Conservation (phyloP, 2,113 vertebrate species). For the Microtus pennsylvanicus region DNA sequence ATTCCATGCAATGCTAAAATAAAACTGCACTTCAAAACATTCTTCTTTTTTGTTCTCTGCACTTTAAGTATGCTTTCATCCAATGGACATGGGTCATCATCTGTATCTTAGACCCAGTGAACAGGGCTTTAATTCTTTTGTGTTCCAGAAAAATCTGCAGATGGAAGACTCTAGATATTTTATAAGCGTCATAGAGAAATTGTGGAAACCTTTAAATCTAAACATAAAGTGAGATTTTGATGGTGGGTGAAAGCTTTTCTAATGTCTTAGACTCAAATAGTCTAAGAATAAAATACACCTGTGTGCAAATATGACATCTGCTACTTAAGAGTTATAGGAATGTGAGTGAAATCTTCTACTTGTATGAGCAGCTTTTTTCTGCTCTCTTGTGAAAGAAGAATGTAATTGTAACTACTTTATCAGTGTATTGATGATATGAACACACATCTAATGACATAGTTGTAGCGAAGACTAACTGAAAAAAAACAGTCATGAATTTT, state of each 20-base stretch:
- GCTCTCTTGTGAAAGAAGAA: not conserved
- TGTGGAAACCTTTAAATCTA: not conserved
- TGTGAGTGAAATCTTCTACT: not conserved
- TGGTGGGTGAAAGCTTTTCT: not conserved
- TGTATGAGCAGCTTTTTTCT: not conserved
- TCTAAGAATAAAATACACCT: not conserved
- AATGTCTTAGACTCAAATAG: not conserved
- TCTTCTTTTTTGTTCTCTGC: not conserved
- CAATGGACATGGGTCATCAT: not conserved
- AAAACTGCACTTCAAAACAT: not conserved
- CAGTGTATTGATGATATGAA: not conserved
- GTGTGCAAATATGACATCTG: not conserved
- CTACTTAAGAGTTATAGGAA: not conserved
- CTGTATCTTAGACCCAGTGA: not conserved
- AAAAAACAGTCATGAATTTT: not conserved
- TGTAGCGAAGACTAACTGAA: not conserved
- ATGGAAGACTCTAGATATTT: not conserved
- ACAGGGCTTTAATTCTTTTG: not conserved
- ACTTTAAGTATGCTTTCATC: not conserved
- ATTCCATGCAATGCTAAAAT: not conserved
- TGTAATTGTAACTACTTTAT: not conserved
- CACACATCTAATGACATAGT: not conserved
- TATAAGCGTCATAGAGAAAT: not conserved
- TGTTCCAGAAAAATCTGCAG: not conserved
- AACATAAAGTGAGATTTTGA: constrained; percentile 1